Conservation (phyloP, 2,797 vertebrate species). For the Hemibagrus guttatus region DNA sequence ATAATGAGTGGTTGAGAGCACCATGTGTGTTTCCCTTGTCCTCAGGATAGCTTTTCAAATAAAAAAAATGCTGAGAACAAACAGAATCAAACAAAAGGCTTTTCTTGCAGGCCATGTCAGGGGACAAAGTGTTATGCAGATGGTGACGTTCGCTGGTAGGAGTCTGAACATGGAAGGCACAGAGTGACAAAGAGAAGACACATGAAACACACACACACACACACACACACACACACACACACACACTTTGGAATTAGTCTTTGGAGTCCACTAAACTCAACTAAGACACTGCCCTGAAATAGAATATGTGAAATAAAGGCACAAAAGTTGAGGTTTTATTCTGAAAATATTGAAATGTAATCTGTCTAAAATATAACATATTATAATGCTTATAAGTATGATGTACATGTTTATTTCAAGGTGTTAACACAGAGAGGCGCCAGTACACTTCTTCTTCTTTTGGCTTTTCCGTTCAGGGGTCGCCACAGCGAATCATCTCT, state of each 20-base stretch:
- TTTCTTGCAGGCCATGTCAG: constrained; percentile 9
- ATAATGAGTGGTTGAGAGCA: not conserved
- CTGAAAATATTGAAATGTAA: not conserved
- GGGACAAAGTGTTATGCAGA: not conserved
- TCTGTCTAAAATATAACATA: not conserved
- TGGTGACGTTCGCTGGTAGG: not conserved
- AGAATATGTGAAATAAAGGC: not conserved
- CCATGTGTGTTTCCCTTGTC: not conserved
- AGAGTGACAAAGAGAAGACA: not conserved
- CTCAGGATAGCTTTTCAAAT: not conserved
- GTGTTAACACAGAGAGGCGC: not conserved
- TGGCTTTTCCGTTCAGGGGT: no score
- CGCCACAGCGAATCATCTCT: no score
- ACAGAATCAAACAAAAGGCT: constrained; percentile 35
- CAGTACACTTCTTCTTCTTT: no score
- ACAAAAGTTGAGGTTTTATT: not conserved
- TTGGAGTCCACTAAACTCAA: no score
- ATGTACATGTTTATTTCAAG: not conserved
- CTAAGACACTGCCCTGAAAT: not conserved
- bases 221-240: not conserved
- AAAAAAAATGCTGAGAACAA: not conserved
- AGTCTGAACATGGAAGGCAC: constrained; percentile 5
- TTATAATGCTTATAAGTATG: not conserved
- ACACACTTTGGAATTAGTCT: not conserved
- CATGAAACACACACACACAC: not conserved